Conservation (phyloP, 2,113 vertebrate genomes). For the Halichoerus grypus region DNA sequence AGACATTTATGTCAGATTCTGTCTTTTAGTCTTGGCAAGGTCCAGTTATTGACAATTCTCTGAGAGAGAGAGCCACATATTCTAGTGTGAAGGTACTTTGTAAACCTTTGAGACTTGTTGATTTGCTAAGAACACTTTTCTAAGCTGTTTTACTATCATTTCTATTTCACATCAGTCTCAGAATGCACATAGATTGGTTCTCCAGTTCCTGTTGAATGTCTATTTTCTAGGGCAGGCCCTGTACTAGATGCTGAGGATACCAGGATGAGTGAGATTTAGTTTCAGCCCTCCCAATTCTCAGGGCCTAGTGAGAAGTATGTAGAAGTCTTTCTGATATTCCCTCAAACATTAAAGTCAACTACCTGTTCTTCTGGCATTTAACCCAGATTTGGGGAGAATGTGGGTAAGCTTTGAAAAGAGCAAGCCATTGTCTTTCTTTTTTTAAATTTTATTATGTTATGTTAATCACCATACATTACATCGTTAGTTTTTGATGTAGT, state of each 20-base stretch:
- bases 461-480: too few species aligned
- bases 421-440: too few species aligned
- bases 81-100: slow-evolving; percentile 28
- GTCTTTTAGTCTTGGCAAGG: background rate
- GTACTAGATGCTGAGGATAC: background rate
- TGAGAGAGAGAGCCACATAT: background rate
- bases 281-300: background rate
- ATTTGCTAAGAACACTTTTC: slow-evolving; percentile 31
- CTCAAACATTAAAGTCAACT: background rate
- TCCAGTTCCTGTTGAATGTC: background rate
- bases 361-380: background rate
- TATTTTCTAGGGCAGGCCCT: background rate
- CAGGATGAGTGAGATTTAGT: background rate
- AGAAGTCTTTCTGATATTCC: background rate
- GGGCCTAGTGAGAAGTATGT: background rate
- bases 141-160: background rate
- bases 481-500: too few species aligned
- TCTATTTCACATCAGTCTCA: background rate
- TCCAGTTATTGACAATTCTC: background rate
- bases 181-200: background rate
- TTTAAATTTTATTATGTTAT: too few species aligned
- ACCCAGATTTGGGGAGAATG: background rate
- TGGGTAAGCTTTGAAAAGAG: slow-evolving; percentile 22
- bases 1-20: background rate
- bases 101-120: background rate